Base-by-base conservation (phyloP, 2,797 vertebrate species). In the Melanotaenia nigrans region DNA sequence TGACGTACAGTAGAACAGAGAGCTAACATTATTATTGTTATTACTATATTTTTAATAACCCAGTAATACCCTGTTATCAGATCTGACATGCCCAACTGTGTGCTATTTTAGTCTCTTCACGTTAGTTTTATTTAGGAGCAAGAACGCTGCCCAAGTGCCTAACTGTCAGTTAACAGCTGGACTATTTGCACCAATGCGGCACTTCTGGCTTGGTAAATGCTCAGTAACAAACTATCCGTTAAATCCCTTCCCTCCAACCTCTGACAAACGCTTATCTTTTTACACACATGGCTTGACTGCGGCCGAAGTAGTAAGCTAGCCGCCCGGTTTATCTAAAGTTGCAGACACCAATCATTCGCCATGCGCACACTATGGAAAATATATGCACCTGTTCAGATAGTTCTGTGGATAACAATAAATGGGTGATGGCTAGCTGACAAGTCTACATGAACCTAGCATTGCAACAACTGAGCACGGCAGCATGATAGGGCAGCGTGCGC, bases 281-380 rank as follows among this genome's bases (percentile, higher is more conserved):
- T 25, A 71, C 75, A 65, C 65, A 73, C 66, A 73, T 71, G 75
- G 54, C 56, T 25, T 20, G 12, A 42, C 71, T 62, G 61, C 42
- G 58, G 68, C 72, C 70, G 61, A 25, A 9, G 13, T 20, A 11
- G 25, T 47, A 6, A 68, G 54, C 58, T 45, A 62, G 53, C 36
- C 11, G 25, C 25, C 9, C n/a, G 2, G 25, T 53, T 6, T 42
- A 42, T 1, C 38, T 57, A 40, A 72, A 71, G 65, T 71, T 65
- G 5, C 61, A 57, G 45, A 65, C n/a, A 55, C 16, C 4, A 0
- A 24, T 14, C 9, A 4, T 3, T 30, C 1, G 1, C n/a, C 1
- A 0, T 24, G 5, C 6, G 54, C 25, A 55, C 14, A 30, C 54
- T 30, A 16, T 32, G 14, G 36, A 45, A 58, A 56, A 47, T 30